These are phyloP conservation scores for Tholera decimalis DNA, from an alignment of 2,888 invertebrate genomes.

Conservation along the genomic window DNA sequence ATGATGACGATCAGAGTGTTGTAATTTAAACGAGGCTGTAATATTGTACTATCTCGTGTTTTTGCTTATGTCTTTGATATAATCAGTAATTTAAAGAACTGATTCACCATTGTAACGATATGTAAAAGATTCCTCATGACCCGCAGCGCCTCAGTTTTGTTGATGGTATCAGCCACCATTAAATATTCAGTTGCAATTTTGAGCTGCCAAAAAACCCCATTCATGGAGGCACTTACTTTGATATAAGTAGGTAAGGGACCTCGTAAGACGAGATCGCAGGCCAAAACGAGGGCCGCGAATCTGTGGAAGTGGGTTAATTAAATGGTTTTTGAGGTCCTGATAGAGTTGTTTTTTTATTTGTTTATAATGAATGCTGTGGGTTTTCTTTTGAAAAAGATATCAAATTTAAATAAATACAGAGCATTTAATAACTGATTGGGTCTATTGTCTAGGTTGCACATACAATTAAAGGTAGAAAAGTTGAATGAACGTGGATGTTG, in stretches of 20 bases:
- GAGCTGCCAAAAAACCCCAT: conserved; percentile 75
- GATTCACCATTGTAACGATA: conserved; percentile 28
- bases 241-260: conserved; percentile 61
- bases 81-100: background rate
- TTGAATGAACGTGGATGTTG: too few species aligned
- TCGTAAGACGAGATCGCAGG: conserved; percentile 41
- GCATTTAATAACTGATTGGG: too few species aligned
- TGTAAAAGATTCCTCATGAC: conserved; percentile 24
- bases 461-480: too few species aligned
- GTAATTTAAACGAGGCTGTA: too few species aligned
- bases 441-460: too few species aligned
- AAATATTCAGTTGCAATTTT: conserved; percentile 80
- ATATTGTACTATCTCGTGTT: too few species aligned
- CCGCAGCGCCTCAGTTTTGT: conserved; percentile 48
- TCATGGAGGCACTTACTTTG: conserved; percentile 75
- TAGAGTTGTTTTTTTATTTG: conserved; percentile 12
- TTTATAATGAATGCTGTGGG: background rate
- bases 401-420: too few species aligned
- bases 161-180: conserved; percentile 63
- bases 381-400: background rate
- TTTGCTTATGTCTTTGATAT: background rate
- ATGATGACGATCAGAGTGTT: background rate
- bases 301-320: conserved; percentile 30
- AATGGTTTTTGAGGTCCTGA: conserved; percentile 15
- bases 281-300: conserved; percentile 27